Evolutionary conservation across 2,797 vertebrate species (phyloP).

Genomic region (Zalophus californianus): DNA sequence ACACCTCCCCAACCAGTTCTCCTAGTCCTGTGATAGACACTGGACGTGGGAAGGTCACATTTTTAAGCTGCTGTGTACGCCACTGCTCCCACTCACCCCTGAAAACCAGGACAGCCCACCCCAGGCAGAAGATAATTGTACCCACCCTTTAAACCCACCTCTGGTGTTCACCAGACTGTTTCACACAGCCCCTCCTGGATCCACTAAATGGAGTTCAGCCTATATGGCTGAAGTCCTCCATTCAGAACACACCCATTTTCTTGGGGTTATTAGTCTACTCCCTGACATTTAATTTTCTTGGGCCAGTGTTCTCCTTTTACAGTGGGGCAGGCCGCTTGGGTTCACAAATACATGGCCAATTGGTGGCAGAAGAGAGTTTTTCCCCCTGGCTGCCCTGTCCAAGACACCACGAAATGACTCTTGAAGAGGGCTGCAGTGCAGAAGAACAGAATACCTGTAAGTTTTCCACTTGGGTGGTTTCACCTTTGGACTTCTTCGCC

Average conservation of each 20-base stretch:
- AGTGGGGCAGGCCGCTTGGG: neutral
- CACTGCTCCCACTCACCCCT: slow-evolving; percentile 2
- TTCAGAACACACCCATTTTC: neutral
- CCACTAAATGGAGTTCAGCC: neutral
- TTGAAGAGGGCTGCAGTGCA: neutral
- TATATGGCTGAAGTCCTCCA: neutral
- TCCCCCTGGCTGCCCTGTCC: neutral
- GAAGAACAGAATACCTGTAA: neutral
- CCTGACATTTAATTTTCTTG: neutral
- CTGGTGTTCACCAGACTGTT: neutral
- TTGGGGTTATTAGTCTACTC: neutral
- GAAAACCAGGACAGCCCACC: neutral
- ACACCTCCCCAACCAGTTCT: neutral
- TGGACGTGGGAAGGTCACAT: neutral
- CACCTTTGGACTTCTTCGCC: neutral
- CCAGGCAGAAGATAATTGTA: neutral
- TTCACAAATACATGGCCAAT: neutral
- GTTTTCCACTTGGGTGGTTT: neutral
- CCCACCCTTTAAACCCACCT: neutral
- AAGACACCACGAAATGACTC: neutral
- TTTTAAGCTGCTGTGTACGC: neutral
- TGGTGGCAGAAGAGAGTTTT: neutral
- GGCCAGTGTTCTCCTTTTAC: neutral
- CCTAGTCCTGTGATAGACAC: neutral
- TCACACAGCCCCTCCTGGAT: neutral